phyloP scores from a whole-genome alignment of 1,140 invertebrate species.

The Plutomurus gul region DNA sequence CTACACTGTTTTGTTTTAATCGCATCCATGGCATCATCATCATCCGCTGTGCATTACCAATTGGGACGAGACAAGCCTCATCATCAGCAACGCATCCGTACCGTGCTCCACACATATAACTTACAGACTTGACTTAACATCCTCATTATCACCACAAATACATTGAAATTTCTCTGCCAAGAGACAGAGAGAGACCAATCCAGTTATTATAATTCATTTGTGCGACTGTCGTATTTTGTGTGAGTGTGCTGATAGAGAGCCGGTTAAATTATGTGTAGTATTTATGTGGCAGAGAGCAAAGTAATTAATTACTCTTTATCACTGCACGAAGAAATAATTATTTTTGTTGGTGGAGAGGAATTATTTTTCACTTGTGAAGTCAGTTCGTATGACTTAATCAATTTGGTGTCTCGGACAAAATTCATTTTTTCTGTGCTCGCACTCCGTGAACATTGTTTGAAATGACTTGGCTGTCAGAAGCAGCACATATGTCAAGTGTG shows the following conservation, averaged over 20 bases:
- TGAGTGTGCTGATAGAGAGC: no score
- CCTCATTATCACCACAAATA: background rate
- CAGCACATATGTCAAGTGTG: conserved; percentile 22
- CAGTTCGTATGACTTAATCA: background rate
- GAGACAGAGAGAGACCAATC: no score
- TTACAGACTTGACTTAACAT: background rate
- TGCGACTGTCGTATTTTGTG: no score
- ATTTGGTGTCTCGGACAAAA: background rate
- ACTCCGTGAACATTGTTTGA: background rate
- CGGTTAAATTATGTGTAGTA: no score
- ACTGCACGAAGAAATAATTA: no score
- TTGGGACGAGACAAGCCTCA: no score
- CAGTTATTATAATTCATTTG: no score
- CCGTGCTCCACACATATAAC: no score
- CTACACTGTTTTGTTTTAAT: background rate
- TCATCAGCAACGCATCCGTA: no score
- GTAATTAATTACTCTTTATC: background rate
- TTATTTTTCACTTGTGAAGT: conserved; percentile 12
- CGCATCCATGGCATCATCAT: background rate
- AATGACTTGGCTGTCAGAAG: background rate
- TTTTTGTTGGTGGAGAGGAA: background rate
- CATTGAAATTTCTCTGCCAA: no score
- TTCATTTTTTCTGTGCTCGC: background rate
- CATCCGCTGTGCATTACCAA: no score
- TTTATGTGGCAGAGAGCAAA: no score